Base-by-base conservation (phyloP, 2,888 invertebrate species). In the Deilephila elpenor region DNA sequence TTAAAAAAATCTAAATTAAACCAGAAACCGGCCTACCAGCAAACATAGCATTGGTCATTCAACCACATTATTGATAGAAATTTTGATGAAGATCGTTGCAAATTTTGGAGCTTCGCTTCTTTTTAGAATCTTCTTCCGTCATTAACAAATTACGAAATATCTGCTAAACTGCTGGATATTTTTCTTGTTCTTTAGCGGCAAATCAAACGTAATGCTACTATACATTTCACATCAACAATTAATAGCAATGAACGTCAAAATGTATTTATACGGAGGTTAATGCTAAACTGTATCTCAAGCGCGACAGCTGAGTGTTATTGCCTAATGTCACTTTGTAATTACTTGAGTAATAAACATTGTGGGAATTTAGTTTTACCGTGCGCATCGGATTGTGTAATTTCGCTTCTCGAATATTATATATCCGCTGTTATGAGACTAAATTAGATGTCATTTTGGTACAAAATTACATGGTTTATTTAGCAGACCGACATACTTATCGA, bases 281-380 rank as follows among this genome's bases (percentile, higher is more conserved):
- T 67, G 44, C 44, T 67, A 25, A 44, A 67, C 51, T 67, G 67
- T 25, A 51, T 20, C 67, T 67, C 44, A 44, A 25, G 20, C 51
- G 8, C n/a, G 20, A 64, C 44, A 64, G 20, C 37, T 17, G 62
- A 56, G 56, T 56, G 56, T 56, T 25, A 67, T 67, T 67, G 51
- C 67, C 25, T 29, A 67, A 67, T 29, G 61, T 61, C 61, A 32
- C 67, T 67, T 67, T 25, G 44, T 51, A 67, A 67, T 67, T 67
- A 51, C 51, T 67, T 67, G 5, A 51, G 51, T 20, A 25, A n/a
- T 67, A 67, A 67, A 51, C 20, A 34, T 32, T 67, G 67, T 67
- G 51, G 25, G 67, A 64, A 51, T 51, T 67, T 25, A 44, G 67
- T 67, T 25, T 44, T 44, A 37, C 19, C 11, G 44, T 67, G 25